Conservation (phyloP, 2,113 vertebrate species). For the Leucoraja erinaceus region DNA sequence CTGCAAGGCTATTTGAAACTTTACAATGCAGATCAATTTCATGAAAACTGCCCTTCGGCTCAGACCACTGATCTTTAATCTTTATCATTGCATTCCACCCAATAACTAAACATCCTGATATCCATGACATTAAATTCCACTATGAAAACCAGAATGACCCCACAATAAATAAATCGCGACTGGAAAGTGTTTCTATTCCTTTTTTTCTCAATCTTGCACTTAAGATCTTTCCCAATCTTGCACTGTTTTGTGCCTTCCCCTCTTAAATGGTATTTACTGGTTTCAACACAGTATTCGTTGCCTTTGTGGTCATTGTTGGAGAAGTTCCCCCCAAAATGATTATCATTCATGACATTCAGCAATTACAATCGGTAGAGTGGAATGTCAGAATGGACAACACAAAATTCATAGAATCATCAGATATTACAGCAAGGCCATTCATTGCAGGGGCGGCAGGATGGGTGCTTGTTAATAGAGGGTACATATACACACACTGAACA, state of each 20-base stretch:
- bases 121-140: neutral
- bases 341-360: neutral
- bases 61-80: neutral
- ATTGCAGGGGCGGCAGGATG: too few species aligned
- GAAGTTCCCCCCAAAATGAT: neutral
- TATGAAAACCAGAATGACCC: neutral
- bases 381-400: neutral
- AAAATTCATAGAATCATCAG: neutral
- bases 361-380: neutral
- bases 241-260: neutral
- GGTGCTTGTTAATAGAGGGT: too few species aligned
- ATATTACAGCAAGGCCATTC: too few species aligned
- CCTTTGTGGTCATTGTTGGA: neutral
- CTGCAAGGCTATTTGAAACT: neutral
- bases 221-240: neutral
- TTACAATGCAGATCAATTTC: constrained; percentile 1
- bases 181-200: neutral
- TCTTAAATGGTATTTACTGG: neutral
- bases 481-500: too few species aligned
- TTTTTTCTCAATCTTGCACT: neutral
- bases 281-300: neutral
- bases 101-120: neutral
- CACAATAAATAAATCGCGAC: neutral
- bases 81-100: neutral
- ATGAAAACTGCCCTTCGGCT: neutral